Evolutionary conservation across 1,140 invertebrate species (phyloP), one percentile per base, ranked within the genome.

Genomic region (Dryas iulia): DNA sequence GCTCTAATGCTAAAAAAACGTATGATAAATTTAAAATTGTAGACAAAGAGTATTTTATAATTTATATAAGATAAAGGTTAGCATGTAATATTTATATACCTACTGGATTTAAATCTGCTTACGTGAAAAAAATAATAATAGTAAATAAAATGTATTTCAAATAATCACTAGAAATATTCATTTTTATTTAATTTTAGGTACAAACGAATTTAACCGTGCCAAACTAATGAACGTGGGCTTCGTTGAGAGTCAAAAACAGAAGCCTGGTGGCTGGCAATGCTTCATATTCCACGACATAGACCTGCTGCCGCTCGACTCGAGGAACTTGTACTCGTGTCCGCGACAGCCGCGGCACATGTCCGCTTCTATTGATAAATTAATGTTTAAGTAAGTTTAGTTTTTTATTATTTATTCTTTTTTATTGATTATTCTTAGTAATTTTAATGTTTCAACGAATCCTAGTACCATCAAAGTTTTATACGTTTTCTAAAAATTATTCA

Each of bases 241-340:
- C 89, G 93, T 94, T 35, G 98, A 99, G 90, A 85, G 82, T 61
- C 84, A 89, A 61, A 81, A 79, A 59, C 72, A 79, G 74, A 79
- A 80, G 54, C 90, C 95, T 35, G 94, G 94, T 39, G 92, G 94
- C 39, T 98, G 95, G 91, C 95, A 97, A 79, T 99, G 98, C 92
- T 98, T 98, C 89, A 95, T 99, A 71, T 99, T 99, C 91, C 98
- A 99, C 91, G 98, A 99, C 89, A 97, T 99, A 23, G 98, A 99
- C 90, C 93, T 99, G 56, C 90, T 99, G 78, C 98, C 98, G 5
- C 96, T 98, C 82, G 96, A 99, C 92, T 97, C 98, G 80, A 91
- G 96, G 67, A 99, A 99, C 91, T 89, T 98, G 23, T 99, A 99
- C 92, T 96, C 94, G 12, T 98, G 98, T 92, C 96, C 97, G 1